Evolutionary conservation across 1,140 invertebrate genomes (phyloP).

Genomic region (Hesperophylax magnus): DNA sequence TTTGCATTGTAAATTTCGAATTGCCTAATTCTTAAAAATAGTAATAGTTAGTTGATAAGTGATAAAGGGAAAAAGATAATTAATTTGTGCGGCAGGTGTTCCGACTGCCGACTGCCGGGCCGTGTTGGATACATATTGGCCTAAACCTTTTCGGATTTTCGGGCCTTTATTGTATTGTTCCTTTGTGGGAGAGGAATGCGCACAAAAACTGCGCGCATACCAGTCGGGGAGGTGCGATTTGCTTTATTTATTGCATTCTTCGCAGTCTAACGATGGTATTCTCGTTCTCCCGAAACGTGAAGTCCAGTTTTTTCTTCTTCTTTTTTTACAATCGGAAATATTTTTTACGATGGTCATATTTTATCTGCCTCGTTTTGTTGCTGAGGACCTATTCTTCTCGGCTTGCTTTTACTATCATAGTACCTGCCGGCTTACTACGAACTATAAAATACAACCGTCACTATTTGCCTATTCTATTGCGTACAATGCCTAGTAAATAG

Average conservation of each 20-base stretch:
- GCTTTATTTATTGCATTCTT: slow-evolving; percentile 30
- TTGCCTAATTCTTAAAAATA: no score
- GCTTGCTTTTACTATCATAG: background rate
- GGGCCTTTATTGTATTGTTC: slow-evolving; percentile 6
- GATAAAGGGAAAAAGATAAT: no score
- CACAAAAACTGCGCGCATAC: slow-evolving; percentile 32
- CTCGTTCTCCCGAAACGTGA: no score
- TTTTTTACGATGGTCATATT: slow-evolving; percentile 12
- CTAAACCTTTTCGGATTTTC: background rate
- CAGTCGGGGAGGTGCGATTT: slow-evolving; percentile 3
- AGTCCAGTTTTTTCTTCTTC: background rate
- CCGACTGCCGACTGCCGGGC: background rate
- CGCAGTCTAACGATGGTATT: background rate
- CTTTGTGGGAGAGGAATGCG: slow-evolving; percentile 27
- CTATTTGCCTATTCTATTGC: no score
- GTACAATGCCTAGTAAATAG: no score
- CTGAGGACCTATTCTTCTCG: background rate
- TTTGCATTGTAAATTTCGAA: no score
- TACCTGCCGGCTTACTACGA: no score
- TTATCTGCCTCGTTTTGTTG: slow-evolving; percentile 56
- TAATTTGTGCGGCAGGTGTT: background rate
- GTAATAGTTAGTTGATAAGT: no score
- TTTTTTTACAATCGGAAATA: slow-evolving; percentile 10
- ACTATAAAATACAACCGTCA: no score
- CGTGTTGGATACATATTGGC: background rate